Evolutionary conservation across 2,113 vertebrate species (phyloP).

Genomic region (Scomber colias): DNA sequence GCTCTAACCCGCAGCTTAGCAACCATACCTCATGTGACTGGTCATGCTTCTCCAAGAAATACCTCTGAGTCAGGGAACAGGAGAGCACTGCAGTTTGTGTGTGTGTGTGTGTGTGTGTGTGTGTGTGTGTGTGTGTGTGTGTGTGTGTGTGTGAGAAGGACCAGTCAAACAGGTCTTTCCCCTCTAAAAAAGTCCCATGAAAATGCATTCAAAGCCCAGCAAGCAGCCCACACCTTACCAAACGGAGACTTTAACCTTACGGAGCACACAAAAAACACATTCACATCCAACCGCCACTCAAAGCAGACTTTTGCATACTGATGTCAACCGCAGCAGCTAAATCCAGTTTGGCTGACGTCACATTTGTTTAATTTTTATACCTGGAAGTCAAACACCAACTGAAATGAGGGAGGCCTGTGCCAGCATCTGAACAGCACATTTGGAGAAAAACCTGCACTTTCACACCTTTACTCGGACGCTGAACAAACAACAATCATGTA

Average conservation of each 20-base stretch:
- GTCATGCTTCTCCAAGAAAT: slow-evolving; percentile 77
- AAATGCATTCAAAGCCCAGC: neutral
- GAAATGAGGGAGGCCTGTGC: neutral
- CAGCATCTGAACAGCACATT: neutral
- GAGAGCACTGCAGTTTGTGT: neutral
- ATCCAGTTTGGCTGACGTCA: slow-evolving; percentile 22
- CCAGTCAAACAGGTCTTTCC: slow-evolving; percentile 35
- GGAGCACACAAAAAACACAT: slow-evolving; percentile 14
- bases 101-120: slow-evolving; percentile 27
- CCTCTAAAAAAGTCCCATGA: neutral
- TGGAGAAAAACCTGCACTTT: neutral
- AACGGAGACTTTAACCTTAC: no score
- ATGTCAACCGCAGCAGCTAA: slow-evolving; percentile 23
- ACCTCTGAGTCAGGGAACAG: slow-evolving; percentile 49
- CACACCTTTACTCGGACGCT: slow-evolving; percentile 15
- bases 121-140: slow-evolving; percentile 24
- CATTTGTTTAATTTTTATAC: slow-evolving; percentile 37
- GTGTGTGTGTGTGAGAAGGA: slow-evolving; percentile 27
- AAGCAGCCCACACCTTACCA: no score
- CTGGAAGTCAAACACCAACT: slow-evolving; percentile 6
- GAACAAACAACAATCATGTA: slow-evolving; percentile 20
- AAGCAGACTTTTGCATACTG: neutral
- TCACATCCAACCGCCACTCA: slow-evolving; percentile 12
- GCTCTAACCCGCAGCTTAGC: slow-evolving; percentile 62
- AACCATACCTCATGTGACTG: slow-evolving; percentile 75